phyloP scores from a whole-genome alignment of 2,113 vertebrate genomes.

The Mus spicilegus region DNA sequence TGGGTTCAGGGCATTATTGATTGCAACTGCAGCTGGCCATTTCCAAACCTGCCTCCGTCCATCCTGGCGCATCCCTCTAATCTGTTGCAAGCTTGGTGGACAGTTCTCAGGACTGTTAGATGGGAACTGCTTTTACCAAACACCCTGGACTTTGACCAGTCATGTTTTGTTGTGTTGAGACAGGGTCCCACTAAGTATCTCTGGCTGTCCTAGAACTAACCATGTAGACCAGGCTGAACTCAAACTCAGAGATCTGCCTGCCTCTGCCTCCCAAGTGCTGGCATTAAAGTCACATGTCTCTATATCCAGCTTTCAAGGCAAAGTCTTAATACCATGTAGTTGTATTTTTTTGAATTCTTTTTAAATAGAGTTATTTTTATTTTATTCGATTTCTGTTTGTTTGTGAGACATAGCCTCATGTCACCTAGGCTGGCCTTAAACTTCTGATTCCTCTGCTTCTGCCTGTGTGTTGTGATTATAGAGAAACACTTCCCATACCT shows the following conservation, averaged over 20 bases:
- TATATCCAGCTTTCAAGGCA: neutral
- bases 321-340: neutral
- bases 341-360: neutral
- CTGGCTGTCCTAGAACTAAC: neutral
- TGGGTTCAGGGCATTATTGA: neutral
- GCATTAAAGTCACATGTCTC: neutral
- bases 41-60: conserved; percentile 1
- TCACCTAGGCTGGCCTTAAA: neutral
- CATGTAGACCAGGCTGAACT: neutral
- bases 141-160: neutral
- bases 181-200: neutral
- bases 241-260: neutral
- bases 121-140: neutral
- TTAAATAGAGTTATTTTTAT: neutral
- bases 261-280: neutral
- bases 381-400: neutral
- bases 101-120: no score
- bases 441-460: neutral
- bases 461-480: no score
- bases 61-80: neutral
- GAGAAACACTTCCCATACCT: neutral
- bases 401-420: neutral
- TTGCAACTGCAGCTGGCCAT: neutral
- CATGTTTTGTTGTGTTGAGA: neutral
- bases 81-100: neutral